Evolutionary conservation across 2,113 vertebrate genomes (phyloP), one percentile per base, ranked within the genome.

Genomic region (Notarius lentiginosus): DNA sequence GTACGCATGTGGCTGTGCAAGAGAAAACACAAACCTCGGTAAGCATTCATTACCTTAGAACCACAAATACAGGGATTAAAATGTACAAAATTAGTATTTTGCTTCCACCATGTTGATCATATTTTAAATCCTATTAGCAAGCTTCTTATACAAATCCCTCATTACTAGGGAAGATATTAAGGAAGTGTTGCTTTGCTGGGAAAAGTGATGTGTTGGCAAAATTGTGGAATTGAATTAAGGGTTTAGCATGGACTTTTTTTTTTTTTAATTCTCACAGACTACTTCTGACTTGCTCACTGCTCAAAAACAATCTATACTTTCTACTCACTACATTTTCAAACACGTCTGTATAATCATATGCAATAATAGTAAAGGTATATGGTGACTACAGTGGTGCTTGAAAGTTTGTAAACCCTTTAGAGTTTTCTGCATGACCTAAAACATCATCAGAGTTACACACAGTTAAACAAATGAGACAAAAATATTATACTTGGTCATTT

Each of bases 1-100:
- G 89, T 99, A 83, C 96, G 98, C 65, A 99, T 99, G 98, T 99
- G 98, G 98, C 96, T 99, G 86, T 99, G 98, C 95, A 97, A 94
- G 94, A 97, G 92, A 91, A 98, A 97, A 90, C 97, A 99, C 95
- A 98, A 97, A 93, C 97, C 98, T 76, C 96, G 98, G 98, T 99
- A 94, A 94, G 96, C 76, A 1, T 49, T 27, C 65, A 34, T 81
- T 61, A 41, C 79, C 27, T 58, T 55, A 58, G 7, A 24, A 27
- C 49, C 24, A 51, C 61, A 10, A 4, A 27, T 27, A 51, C 20
- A 1, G 60, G 80, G 81, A 82, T 82, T 82, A 83, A 83, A 66
- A 27, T 61, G 0, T 49, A 18, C 12, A 66, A 27, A 66, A 53
- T 66, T n/a, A 27, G 24, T 66, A 83, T 83, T 66, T 83, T n/a